Evolutionary conservation across 2,888 invertebrate genomes (phyloP).

Genomic region (Tipula unca): DNA sequence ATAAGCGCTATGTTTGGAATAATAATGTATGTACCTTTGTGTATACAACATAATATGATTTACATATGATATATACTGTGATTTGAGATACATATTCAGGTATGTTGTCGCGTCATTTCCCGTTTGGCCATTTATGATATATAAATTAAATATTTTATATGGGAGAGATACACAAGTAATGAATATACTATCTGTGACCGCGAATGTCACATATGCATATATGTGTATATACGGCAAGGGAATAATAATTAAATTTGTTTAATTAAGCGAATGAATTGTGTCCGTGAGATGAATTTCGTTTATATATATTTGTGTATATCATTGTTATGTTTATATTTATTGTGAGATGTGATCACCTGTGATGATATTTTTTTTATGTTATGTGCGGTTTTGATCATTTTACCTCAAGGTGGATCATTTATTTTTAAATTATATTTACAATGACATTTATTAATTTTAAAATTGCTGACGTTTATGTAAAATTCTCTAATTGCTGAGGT

Average conservation of each 20-base stretch:
- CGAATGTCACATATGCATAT: neutral
- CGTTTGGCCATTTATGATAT: neutral
- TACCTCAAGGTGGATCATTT: neutral
- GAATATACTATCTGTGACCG: neutral
- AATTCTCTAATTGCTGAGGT: neutral
- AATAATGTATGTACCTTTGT: too few relatives aligned
- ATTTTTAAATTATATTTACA: neutral
- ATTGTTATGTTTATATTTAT: neutral
- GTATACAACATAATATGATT: too few relatives aligned
- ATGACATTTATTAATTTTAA: neutral
- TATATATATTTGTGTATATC: neutral
- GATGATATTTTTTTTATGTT: neutral
- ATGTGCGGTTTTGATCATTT: neutral
- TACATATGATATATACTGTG: neutral
- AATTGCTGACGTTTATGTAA: neutral
- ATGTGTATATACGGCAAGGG: neutral
- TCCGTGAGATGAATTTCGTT: neutral
- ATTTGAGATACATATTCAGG: neutral
- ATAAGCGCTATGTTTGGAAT: too few relatives aligned
- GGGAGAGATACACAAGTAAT: neutral
- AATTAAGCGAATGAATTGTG: neutral
- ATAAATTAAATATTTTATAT: neutral
- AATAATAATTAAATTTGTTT: neutral
- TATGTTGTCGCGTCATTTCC: neutral
- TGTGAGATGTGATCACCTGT: neutral